Base-by-base conservation (phyloP, 1,140 invertebrate genomes). In the Drosophila lowei region DNA sequence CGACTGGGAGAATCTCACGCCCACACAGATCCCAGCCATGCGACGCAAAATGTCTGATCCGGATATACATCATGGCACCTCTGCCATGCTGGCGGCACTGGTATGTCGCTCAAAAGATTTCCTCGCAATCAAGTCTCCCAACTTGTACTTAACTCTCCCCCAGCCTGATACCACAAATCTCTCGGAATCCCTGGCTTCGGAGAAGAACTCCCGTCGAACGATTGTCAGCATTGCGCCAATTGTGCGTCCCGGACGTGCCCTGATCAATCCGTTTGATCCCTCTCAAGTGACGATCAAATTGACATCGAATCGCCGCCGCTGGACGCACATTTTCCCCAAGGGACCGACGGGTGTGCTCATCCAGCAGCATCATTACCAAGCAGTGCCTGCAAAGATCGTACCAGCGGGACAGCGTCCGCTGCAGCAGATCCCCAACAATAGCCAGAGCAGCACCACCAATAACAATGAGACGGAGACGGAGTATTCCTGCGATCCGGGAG, bases 251-350 rank as follows among this genome's bases (percentile, higher is more conserved):
- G 95, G 95, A 5, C 92, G 96, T 58, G 96, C 96, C 2, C 92
- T 97, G 7, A 97, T 99, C 61, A 99, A 99, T 93, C 99, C 99
- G 0, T 99, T 99, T 92, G 97, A 99, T 91, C 98, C 98, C 0
- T 98, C 97, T 0, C 97, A 98, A 89, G 97, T 99, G 58, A 98
- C 97, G 34, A 98, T 99, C 55, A 99, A 99, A 91, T 92, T 99
- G 48, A 99, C 98, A 0, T 99, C 98, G 49, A 99, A 99, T 92
- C 93, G 99, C 50, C 93, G 98, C 49, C 93, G 99, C 54, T 99
- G 99, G 99, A 99, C 98, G 6, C 98, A 99, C 91, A 99, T 99
- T 65, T 99, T 99, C 92, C 98, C 99, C 3, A 97, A 98, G 95
- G 96, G 96, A 52, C 97, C 97, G 21, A 96, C 95, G 0, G 97